Evolutionary conservation across 2,797 vertebrate species (phyloP).

Genomic region (Setipinna tenuifilis): DNA sequence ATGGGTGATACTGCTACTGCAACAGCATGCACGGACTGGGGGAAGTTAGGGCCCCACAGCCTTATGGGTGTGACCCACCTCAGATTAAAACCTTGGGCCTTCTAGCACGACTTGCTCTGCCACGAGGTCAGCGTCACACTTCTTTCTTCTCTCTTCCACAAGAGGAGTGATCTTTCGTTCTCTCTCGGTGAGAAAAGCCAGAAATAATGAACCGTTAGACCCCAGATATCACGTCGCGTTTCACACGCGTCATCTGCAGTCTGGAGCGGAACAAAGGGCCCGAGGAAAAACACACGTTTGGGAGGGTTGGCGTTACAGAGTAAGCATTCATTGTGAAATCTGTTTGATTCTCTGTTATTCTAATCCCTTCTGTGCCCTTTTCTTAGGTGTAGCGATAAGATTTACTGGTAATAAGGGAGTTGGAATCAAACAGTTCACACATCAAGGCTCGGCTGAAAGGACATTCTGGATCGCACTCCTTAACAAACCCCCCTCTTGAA

Average conservation of each 20-base stretch:
- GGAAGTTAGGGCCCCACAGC: conserved; percentile 28
- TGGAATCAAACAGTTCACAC: conserved; percentile 22
- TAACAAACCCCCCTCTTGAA: neutral
- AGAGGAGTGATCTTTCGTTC: conserved; percentile 71
- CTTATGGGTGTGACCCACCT: conserved; percentile 64
- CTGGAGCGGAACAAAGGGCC: conserved; percentile 67
- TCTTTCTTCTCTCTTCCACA: conserved; percentile 49
- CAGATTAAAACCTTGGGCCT: conserved; percentile 62
- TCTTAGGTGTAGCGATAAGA: conserved; percentile 22
- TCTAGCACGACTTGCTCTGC: conserved; percentile 40
- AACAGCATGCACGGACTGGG: conserved; percentile 11
- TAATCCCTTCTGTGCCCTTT: neutral
- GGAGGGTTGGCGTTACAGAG: conserved; percentile 51
- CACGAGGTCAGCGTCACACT: conserved; percentile 51
- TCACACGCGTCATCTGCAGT: conserved; percentile 71
- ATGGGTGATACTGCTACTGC: conserved; percentile 46
- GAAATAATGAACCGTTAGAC: conserved; percentile 68
- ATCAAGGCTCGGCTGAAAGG: neutral
- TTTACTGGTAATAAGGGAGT: conserved; percentile 19
- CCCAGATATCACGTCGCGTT: conserved; percentile 65
- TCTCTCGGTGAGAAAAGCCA: conserved; percentile 64
- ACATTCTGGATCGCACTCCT: neutral
- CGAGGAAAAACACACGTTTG: conserved; percentile 64
- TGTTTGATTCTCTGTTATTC: conserved; percentile 17
- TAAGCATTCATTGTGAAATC: conserved; percentile 34